These are phyloP conservation scores for Trichoplax adhaerens DNA, from an alignment of 37 sponge, comb jelly and placozoan genomes.

Conservation along the genomic window DNA sequence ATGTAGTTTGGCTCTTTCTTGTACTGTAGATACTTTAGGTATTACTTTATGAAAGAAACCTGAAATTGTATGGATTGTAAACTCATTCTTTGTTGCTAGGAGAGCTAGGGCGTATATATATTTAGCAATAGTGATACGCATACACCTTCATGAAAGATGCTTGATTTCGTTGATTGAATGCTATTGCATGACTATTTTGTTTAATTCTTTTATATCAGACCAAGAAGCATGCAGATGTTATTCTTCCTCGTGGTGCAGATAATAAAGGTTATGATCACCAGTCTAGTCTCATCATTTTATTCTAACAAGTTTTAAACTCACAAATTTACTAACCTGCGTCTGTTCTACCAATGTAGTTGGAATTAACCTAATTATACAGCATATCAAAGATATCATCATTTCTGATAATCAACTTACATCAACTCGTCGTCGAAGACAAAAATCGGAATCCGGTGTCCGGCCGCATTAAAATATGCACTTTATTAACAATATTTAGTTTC, in stretches of 20 bases:
- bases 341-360: constrained; percentile 21
- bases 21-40: too few relatives aligned
- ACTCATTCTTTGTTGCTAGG: too few relatives aligned
- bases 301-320: neutral
- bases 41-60: too few relatives aligned
- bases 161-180: too few relatives aligned
- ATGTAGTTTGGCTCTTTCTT: too few relatives aligned
- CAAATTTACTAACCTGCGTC: neutral
- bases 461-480: too few relatives aligned
- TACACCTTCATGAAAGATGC: neutral
- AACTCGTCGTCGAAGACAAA: too few relatives aligned
- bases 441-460: too few relatives aligned
- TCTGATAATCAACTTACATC: too few relatives aligned
- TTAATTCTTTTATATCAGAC: constrained; percentile 30
- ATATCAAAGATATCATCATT: constrained; percentile 53
- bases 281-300: neutral
- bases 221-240: constrained; percentile 93
- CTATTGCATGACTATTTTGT: neutral
- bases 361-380: constrained; percentile 77
- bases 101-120: neutral
- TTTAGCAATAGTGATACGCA: neutral
- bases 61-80: too few relatives aligned
- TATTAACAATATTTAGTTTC: too few relatives aligned
- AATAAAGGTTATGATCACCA: constrained; percentile 41
- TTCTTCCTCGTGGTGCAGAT: constrained; percentile 85